These are phyloP conservation scores for Syngnathus scovelli DNA, from an alignment of 2,113 vertebrate species.

Conservation along the genomic window DNA sequence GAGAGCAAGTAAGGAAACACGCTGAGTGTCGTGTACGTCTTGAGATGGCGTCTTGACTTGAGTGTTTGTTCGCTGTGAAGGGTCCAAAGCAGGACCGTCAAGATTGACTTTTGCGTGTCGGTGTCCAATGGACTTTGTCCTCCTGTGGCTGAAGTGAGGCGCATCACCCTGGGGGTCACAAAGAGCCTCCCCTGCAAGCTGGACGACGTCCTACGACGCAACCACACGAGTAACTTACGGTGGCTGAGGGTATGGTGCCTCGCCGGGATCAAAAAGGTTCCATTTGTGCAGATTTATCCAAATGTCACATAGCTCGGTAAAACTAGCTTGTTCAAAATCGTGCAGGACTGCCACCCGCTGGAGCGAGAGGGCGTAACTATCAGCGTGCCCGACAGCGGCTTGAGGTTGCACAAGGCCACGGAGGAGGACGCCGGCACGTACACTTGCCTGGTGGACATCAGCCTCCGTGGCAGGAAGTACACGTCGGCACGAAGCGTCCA, in stretches of 20 bases:
- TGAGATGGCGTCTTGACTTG: not conserved
- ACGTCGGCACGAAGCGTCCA: conserved; percentile 45
- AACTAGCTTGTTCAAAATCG: not conserved
- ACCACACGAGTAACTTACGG: conserved; percentile 1
- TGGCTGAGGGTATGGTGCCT: conserved; percentile 62
- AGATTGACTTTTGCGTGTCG: conserved; percentile 21
- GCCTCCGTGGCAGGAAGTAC: conserved; percentile 33
- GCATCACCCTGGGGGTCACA: not conserved
- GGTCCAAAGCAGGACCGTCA: not conserved
- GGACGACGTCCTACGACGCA: conserved; percentile 25
- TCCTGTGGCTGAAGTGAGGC: not conserved
- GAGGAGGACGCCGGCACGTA: conserved; percentile 44
- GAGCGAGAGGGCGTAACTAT: not conserved
- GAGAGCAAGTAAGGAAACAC: conserved; percentile 45
- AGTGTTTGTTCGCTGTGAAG: conserved; percentile 14
- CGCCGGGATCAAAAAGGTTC: not conserved
- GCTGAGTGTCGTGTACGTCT: not conserved
- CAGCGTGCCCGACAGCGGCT: not conserved
- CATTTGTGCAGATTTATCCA: not conserved
- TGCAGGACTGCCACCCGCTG: conserved; percentile 49
- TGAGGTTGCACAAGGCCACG: not conserved
- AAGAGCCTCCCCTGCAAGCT: conserved; percentile 36
- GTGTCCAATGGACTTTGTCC: conserved; percentile 50
- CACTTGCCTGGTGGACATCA: conserved; percentile 60
- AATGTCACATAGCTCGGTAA: not conserved